Evolutionary conservation across 2,888 invertebrate species (phyloP).

Genomic region (Drosophila greeni): DNA sequence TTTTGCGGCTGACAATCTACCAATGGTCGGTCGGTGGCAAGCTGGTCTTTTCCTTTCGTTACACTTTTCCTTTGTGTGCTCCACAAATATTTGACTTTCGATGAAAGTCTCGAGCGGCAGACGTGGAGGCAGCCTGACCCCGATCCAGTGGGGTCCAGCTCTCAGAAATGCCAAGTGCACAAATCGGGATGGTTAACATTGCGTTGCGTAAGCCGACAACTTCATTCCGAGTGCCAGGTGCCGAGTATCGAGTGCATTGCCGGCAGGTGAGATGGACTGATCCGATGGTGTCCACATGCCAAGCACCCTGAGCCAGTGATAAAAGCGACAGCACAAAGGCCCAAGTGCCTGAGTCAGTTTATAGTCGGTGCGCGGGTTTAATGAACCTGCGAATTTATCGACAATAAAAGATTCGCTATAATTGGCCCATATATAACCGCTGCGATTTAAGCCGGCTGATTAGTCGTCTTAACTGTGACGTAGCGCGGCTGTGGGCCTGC

Average conservation of each 20-base stretch:
- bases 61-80: constrained; percentile 65
- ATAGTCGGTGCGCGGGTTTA: constrained; percentile 54
- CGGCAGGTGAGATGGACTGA: constrained; percentile 18
- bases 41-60: constrained; percentile 64
- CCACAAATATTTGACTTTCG: constrained; percentile 72
- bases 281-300: constrained; percentile 50
- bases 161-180: constrained; percentile 51
- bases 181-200: constrained; percentile 60
- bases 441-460: constrained; percentile 31
- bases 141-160: constrained; percentile 49
- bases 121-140: constrained; percentile 61
- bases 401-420: constrained; percentile 59
- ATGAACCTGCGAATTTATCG: constrained; percentile 66
- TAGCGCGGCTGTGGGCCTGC: constrained; percentile 7
- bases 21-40: constrained; percentile 10
- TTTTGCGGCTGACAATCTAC: constrained; percentile 34
- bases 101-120: constrained; percentile 60
- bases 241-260: constrained; percentile 40
- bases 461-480: constrained; percentile 50
- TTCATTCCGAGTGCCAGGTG: constrained; percentile 51
- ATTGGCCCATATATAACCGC: constrained; percentile 52
- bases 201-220: constrained; percentile 59
- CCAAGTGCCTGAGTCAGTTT: constrained; percentile 41
- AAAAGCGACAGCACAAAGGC: constrained; percentile 26
- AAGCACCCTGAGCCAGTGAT: constrained; percentile 20